A percentile compares a stretch with the other conserved stretches of the same genome.
Conservation (phyloP, 2,797 vertebrate species). For the Xiphophorus birchmanni region DNA sequence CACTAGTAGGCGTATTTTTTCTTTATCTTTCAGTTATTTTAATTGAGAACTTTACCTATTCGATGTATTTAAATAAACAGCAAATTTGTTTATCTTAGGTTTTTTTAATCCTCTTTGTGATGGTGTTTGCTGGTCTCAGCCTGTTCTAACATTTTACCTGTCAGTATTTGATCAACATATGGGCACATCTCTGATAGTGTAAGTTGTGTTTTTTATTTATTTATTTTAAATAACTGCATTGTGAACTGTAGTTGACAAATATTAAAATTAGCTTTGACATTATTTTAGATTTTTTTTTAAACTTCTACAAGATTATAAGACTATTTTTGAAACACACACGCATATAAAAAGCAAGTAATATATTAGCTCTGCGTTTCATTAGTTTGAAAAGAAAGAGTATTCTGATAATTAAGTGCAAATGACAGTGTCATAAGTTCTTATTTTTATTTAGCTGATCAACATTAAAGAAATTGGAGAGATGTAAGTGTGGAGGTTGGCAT, state of each 20-base stretch:
- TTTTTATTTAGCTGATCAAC: conserved; percentile 82
- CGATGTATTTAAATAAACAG: too few relatives aligned
- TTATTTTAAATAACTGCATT: background rate
- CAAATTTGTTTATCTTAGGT: background rate
- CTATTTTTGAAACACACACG: conserved; percentile 82
- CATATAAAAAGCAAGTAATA: conserved; percentile 88
- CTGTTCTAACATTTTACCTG: background rate
- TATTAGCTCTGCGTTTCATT: conserved; percentile 78
- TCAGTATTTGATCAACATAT: background rate
- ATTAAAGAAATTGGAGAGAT: conserved; percentile 73
- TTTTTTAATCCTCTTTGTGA: background rate
- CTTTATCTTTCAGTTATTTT: background rate
- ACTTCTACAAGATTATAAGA: too few relatives aligned
- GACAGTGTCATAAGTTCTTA: conserved; percentile 92
- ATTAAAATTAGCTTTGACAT: background rate
- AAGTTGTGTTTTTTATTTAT: background rate
- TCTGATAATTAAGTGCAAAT: conserved; percentile 89
- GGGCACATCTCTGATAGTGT: background rate
- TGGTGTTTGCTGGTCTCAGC: background rate
- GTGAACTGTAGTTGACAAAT: background rate
- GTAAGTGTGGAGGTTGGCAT: background rate
- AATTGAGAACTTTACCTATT: background rate
- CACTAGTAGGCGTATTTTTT: too few relatives aligned
- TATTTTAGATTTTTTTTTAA: too few relatives aligned
- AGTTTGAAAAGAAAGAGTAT: conserved; percentile 67